phyloP scores from a whole-genome alignment of 1,140 invertebrate genomes.

The Tetragnatha versicolor region DNA sequence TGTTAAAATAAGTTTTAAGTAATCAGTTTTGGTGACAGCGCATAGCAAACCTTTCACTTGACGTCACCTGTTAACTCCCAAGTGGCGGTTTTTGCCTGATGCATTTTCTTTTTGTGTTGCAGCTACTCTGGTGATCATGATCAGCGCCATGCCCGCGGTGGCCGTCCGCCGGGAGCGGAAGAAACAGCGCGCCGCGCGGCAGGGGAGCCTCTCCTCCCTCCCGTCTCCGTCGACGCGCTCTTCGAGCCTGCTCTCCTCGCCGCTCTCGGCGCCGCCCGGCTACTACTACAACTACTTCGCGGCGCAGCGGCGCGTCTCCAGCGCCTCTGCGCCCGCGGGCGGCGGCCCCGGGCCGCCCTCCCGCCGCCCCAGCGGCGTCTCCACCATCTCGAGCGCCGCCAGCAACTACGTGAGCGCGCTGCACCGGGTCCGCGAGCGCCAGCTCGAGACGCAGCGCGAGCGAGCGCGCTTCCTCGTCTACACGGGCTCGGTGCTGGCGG shows the following conservation, averaged over 20 bases:
- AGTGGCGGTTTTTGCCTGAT: neutral
- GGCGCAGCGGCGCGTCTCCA: neutral
- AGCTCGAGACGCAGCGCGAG: slow-evolving; percentile 39
- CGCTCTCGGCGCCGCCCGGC: slow-evolving; percentile 29
- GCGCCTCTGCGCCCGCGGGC: neutral
- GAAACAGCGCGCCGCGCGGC: slow-evolving; percentile 42
- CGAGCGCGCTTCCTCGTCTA: slow-evolving; percentile 51
- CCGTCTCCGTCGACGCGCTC: slow-evolving; percentile 43
- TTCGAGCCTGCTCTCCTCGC: slow-evolving; percentile 37
- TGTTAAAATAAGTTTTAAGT: too few species aligned
- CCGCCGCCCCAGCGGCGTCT: slow-evolving; percentile 27
- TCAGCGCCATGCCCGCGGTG: slow-evolving; percentile 59
- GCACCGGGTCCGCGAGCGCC: slow-evolving; percentile 42
- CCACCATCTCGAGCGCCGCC: slow-evolving; percentile 54
- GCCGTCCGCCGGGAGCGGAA: slow-evolving; percentile 58
- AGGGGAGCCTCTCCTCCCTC: slow-evolving; percentile 49
- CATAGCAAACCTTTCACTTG: too few species aligned
- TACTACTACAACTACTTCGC: slow-evolving; percentile 50
- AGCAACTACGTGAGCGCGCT: slow-evolving; percentile 52
- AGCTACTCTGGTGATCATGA: slow-evolving; percentile 56
- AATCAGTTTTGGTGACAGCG: too few species aligned
- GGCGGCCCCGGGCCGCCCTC: neutral
- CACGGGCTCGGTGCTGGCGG: slow-evolving; percentile 52
- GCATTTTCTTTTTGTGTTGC: neutral
- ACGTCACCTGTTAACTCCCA: too few species aligned